Conservation (phyloP, 2,888 invertebrate genomes). For the Exephanes ischioxanthus region DNA sequence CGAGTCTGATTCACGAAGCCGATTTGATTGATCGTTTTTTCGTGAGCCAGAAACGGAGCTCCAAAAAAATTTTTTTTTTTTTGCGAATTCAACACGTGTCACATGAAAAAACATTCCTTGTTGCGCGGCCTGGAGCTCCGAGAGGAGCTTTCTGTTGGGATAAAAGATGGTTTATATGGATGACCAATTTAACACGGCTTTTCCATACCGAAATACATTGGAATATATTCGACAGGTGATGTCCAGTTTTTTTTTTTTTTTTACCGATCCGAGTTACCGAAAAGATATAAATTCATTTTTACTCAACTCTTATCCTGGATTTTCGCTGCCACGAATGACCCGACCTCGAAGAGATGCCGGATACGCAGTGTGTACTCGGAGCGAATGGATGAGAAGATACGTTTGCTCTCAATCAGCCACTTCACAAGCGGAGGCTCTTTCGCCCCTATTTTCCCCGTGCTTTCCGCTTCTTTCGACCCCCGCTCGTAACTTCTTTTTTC, state of each 20-base stretch:
- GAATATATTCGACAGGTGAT: neutral
- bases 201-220: conserved; percentile 3
- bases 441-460: neutral
- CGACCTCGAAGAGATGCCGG: conserved; percentile 31
- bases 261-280: neutral
- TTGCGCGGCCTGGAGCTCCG: neutral
- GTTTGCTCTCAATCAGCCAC: conserved; percentile 61
- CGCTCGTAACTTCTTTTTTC: neutral
- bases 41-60: neutral
- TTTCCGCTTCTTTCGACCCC: neutral
- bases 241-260: conserved; percentile 6
- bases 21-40: neutral
- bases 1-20: neutral
- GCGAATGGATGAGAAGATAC: conserved; percentile 45
- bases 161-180: neutral
- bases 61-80: neutral
- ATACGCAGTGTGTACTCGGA: conserved; percentile 23
- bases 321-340: conserved; percentile 4
- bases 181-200: neutral
- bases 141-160: neutral
- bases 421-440: conserved; percentile 46
- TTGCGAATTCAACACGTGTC: neutral
- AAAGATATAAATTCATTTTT: conserved; percentile 11
- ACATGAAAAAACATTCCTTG: neutral
- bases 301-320: neutral